A percentile compares a stretch with the other conserved stretches of the same genome.
Conservation (phyloP, 37 sponge, comb jelly and placozoan genomes). For the Geodia barretti region DNA sequence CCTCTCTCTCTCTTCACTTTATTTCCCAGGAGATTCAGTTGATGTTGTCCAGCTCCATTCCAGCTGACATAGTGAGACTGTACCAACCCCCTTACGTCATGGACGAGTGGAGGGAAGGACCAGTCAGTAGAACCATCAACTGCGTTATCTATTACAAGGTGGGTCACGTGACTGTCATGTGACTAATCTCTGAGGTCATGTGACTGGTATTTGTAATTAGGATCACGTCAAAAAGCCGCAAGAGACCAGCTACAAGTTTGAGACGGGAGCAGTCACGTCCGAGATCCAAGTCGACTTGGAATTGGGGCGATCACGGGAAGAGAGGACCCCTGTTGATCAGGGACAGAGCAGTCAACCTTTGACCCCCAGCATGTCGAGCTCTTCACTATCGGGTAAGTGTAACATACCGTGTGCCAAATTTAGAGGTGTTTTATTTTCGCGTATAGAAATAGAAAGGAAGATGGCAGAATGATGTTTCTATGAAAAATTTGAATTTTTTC, state of each 20-base stretch:
- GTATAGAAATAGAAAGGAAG: neutral
- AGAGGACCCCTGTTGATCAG: neutral
- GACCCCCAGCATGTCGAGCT: neutral
- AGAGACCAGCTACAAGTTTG: slow-evolving; percentile 27
- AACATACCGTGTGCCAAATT: neutral
- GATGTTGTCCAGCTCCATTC: slow-evolving; percentile 57
- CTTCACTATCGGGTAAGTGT: neutral
- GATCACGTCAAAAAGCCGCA: slow-evolving; percentile 51
- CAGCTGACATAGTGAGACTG: slow-evolving; percentile 48
- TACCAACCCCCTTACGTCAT: slow-evolving; percentile 57
- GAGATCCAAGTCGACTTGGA: slow-evolving; percentile 24
- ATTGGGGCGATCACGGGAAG: neutral
- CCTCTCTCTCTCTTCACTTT: neutral
- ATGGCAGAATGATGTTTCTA: too few relatives aligned
- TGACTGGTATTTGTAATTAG: neutral
- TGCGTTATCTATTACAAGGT: slow-evolving; percentile 61
- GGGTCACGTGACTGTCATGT: neutral
- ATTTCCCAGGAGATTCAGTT: slow-evolving; percentile 54
- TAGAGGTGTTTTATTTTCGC: neutral
- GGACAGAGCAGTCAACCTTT: neutral
- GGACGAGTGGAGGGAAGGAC: slow-evolving; percentile 56
- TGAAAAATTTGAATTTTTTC: neutral
- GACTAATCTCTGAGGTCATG: neutral
- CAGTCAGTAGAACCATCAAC: slow-evolving; percentile 31
- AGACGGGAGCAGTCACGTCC: neutral